A percentile compares a stretch with the other conserved stretches of the same genome.
phyloP scores from a whole-genome alignment of 2,797 vertebrate species.

The Rhynchonycteris naso region DNA sequence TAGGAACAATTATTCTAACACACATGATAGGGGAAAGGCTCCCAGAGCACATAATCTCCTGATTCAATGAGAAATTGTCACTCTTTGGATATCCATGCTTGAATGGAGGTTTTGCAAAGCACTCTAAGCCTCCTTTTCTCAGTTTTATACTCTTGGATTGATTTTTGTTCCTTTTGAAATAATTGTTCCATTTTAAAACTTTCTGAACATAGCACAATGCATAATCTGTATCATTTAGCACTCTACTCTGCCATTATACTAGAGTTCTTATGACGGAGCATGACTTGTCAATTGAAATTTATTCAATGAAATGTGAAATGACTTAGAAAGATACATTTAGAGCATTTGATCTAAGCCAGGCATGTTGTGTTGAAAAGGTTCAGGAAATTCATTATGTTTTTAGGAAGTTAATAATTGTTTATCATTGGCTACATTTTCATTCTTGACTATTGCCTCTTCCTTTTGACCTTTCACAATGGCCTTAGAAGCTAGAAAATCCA shows the following conservation, averaged over 20 bases:
- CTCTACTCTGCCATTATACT: slow-evolving; percentile 28
- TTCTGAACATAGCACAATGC: slow-evolving; percentile 34
- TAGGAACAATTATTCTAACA: slow-evolving; percentile 70
- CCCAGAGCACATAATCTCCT: slow-evolving; percentile 51
- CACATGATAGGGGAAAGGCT: slow-evolving; percentile 40
- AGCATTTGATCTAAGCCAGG: background rate
- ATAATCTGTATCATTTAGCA: slow-evolving; percentile 55
- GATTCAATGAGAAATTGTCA: slow-evolving; percentile 61
- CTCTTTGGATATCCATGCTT: slow-evolving; percentile 27
- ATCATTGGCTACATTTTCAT: background rate
- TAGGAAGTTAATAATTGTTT: background rate
- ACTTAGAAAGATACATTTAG: slow-evolving; percentile 55
- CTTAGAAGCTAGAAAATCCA: background rate
- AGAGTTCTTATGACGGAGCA: background rate
- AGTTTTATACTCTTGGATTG: slow-evolving; percentile 47
- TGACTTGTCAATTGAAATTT: slow-evolving; percentile 42
- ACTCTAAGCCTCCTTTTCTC: slow-evolving; percentile 43
- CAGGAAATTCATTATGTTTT: background rate
- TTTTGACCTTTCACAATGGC: background rate
- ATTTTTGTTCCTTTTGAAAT: slow-evolving; percentile 63
- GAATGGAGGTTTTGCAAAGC: slow-evolving; percentile 40
- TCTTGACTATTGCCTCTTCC: background rate
- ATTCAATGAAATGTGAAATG: slow-evolving; percentile 62
- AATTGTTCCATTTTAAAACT: slow-evolving; percentile 59
- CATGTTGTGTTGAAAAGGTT: background rate